Evolutionary conservation across 2,888 invertebrate species (phyloP), one percentile per base, ranked within the genome.

Genomic region (Leptothorax acervorum): DNA sequence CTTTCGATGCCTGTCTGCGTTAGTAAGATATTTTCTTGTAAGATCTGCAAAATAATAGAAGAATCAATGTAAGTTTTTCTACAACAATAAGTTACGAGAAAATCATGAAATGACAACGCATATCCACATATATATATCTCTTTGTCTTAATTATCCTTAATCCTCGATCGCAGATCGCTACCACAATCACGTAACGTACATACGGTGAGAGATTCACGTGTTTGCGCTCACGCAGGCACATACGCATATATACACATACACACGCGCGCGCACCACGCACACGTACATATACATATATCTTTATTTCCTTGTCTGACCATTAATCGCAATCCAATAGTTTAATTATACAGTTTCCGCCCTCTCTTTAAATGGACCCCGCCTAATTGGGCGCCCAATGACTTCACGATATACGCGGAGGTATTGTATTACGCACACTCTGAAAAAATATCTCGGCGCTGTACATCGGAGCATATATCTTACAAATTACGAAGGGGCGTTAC

Each of bases 371-470:
- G 66, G 48, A 28, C 45, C 53, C 31, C 57, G 63, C 35, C 55
- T 68, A 55, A 55, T 81, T 73, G 73, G 48, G 28, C 45, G 48
- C 48, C 60, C 60, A 28, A 42, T 73, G 42, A 86, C 89, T 89
- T 89, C 85, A 89, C 87, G 86, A 83, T 84, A 79, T 73, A 89
- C 87, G 84, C 83, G 86, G 86, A 85, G 83, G 73, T 83, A 87
- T 82, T 87, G 84, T 78, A 83, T 86, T 85, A 83, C 82, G 81
- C 85, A 82, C 88, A 91, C 87, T 91, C 89, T 92, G 92, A 89
- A 92, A 92, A 92, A 92, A 92, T 92, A 92, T 92, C 78, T 78
- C 86, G 86, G 89, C 89, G 87, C 91, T 92, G 90, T 92, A 91
- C 92, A 92, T 85, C 86, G 88, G 88, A 88, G 85, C 84, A 81